These are phyloP conservation scores for Nyctibius grandis DNA, from an alignment of 2,797 vertebrate species.

Conservation along the genomic window DNA sequence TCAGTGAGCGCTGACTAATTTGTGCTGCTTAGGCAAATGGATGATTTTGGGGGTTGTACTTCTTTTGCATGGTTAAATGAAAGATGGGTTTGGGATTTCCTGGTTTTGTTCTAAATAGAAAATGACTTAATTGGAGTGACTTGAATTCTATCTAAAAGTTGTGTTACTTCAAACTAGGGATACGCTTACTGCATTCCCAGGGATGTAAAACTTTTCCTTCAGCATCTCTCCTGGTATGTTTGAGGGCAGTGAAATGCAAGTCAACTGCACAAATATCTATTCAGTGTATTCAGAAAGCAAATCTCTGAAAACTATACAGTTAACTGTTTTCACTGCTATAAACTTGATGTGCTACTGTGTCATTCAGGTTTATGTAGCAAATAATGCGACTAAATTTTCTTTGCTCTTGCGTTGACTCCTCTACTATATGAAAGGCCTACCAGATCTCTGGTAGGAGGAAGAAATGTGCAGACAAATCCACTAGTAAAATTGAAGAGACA, in stretches of 20 bases:
- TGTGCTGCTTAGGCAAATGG: not conserved
- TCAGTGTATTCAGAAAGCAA: not conserved
- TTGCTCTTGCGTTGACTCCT: not conserved
- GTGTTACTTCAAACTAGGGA: not conserved
- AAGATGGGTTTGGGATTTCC: not conserved
- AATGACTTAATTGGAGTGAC: not conserved
- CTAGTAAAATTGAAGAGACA: not conserved
- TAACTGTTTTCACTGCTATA: not conserved
- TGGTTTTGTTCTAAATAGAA: not conserved
- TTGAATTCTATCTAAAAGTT: not conserved
- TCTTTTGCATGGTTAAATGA: not conserved
- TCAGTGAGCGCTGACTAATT: not conserved
- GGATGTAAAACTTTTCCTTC: not conserved
- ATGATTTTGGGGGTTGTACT: not conserved
- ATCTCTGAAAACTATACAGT: not conserved
- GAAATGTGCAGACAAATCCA: not conserved
- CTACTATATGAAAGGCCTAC: not conserved
- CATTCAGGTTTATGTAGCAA: not conserved
- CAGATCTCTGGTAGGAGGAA: not conserved
- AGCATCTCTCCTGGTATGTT: not conserved
- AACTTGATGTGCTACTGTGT: not conserved
- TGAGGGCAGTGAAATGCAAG: not conserved
- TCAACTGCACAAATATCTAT: not conserved
- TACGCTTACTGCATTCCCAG: not conserved
- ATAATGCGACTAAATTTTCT: not conserved